Conservation (phyloP, 2,113 vertebrate species). For the Thalassarche chlororhynchos region DNA sequence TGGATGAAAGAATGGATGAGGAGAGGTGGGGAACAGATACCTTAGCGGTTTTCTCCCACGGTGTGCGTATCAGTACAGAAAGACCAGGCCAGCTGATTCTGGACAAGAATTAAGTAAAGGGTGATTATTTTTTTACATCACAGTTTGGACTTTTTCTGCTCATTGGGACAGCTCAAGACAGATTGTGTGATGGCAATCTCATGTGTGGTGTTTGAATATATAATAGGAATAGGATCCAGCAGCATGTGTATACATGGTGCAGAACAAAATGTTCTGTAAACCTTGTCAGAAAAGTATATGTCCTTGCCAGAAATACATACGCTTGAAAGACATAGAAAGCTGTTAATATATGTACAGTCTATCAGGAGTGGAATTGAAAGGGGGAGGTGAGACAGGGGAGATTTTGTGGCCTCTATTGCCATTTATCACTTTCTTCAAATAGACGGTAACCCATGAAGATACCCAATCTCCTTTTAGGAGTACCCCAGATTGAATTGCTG, state of each 20-base stretch:
- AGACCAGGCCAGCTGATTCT: not conserved
- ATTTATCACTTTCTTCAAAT: not conserved
- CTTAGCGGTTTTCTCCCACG: fast-evolving
- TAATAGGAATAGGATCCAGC: conserved; percentile 31
- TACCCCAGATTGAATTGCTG: not conserved
- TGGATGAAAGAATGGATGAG: not conserved
- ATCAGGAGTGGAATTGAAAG: conserved; percentile 8
- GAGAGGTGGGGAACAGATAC: not conserved
- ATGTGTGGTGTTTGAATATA: conserved; percentile 46
- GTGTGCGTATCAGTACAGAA: not conserved
- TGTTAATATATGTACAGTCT: conserved; percentile 43
- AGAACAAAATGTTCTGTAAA: conserved; percentile 68
- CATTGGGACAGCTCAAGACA: conserved; percentile 32
- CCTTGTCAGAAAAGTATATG: conserved; percentile 49
- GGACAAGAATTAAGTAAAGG: not conserved
- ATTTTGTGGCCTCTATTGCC: conserved; percentile 1
- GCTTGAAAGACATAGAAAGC: conserved; percentile 48
- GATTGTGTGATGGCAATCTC: conserved; percentile 49
- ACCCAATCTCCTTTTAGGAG: not conserved
- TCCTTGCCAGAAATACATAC: conserved; percentile 63
- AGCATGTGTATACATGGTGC: conserved; percentile 34
- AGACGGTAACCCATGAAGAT: not conserved
- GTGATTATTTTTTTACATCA: not conserved
- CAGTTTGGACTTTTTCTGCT: not conserved
- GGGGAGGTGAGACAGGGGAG: not conserved